Evolutionary conservation across 1,140 invertebrate genomes (phyloP), one percentile per base, ranked within the genome.

Genomic region (Drosophila eugracilis): DNA sequence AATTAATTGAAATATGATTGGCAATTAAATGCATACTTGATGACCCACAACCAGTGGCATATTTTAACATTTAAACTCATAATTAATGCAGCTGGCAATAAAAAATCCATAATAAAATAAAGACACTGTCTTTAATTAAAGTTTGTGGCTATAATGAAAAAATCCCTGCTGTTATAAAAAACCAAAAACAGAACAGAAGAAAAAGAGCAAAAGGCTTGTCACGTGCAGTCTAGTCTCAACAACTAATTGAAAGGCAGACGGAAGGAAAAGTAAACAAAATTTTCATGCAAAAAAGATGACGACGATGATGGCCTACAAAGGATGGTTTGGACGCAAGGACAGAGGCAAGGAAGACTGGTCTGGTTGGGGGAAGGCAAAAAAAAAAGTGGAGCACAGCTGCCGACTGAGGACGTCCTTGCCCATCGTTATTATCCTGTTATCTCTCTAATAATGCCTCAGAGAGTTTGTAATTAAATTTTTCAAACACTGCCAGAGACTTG

Each of bases 391-490:
- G 58, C 83, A 88, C 73, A 86, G 81, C 76, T 76, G 75, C 69
- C 57, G 67, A 59, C 59, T 28, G 39, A 54, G 22, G 44, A 80
- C 70, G 83, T 86, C 83, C 83, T 86, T 86, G 78, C 83, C 78
- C 59, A 75, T 84, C 81, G 83, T 86, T 86, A 86, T 88, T 86
- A 88, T 86, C 83, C 83, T 88, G 83, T 86, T 89, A 86, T 86
- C 83, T 86, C 84, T 83, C 83, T 86, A 86, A 86, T 86, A 86
- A 86, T 86, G 83, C 83, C 83, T 86, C 74, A 86, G 83, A 86
- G 83, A 86, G 83, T 86, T 86, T 86, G 83, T 86, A 86, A 86
- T 86, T 86, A 86, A 86, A 86, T 86, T 86, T 86, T 86, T 88
- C 71, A 83, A 86, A 85, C 79, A 83, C 52, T 83, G 42, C n/a